Percentiles rank a stretch among this genome's conserved stretches.
Conservation (phyloP, 2,113 vertebrate species). For the Eidolon helvum region DNA sequence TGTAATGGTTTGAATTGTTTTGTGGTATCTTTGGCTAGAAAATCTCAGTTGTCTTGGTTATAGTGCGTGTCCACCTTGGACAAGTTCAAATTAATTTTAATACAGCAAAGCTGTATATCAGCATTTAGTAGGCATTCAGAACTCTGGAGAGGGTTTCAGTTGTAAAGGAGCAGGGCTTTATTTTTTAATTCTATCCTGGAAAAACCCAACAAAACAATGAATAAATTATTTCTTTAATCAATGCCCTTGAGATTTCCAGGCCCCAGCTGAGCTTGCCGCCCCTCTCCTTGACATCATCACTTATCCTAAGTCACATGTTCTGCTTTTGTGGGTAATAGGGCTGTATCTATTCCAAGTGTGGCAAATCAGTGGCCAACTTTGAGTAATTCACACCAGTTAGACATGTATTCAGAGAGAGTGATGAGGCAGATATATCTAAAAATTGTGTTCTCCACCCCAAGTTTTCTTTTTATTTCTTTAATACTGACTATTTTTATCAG, state of each 20-base stretch:
- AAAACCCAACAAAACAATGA: not conserved
- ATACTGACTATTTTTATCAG: not conserved
- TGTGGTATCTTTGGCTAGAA: not conserved
- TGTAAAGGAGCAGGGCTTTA: not conserved
- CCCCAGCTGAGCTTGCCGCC: too few species aligned
- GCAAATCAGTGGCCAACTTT: not conserved
- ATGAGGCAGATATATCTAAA: not conserved
- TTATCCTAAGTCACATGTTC: not conserved
- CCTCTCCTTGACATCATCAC: not conserved
- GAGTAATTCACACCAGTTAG: not conserved
- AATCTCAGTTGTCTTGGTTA: not conserved
- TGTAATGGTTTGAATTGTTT: conserved; percentile 18
- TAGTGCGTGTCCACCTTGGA: not conserved
- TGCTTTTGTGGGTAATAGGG: not conserved
- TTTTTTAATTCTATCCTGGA: not conserved
- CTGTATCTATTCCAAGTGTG: not conserved
- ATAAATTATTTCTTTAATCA: not conserved
- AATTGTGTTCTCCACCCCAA: not conserved
- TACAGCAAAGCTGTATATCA: not conserved
- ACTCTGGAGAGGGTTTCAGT: not conserved
- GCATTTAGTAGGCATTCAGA: not conserved
- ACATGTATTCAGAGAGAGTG: not conserved
- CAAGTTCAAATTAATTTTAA: not conserved
- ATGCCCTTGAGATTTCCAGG: not conserved
- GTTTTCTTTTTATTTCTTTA: not conserved